These are phyloP conservation scores for Hypercompe scribonia DNA, from an alignment of 2,888 invertebrate genomes.

Conservation along the genomic window DNA sequence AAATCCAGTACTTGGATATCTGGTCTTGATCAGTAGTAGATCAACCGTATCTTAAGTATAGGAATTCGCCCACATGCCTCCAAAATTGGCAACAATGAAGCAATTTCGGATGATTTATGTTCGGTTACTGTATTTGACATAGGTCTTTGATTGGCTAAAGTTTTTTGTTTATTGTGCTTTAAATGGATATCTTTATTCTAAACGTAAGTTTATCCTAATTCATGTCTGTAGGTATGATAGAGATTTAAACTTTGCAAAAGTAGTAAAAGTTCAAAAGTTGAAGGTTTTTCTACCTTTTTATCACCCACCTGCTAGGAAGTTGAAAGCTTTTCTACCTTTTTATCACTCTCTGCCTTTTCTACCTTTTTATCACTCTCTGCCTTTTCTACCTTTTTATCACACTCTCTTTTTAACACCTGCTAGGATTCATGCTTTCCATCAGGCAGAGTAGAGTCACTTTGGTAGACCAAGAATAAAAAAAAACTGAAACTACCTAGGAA, in stretches of 20 bases:
- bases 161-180: conserved; percentile 21
- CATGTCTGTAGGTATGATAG: background rate
- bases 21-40: conserved; percentile 36
- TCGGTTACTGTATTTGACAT: conserved; percentile 24
- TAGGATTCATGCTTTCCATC: no score
- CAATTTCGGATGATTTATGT: conserved; percentile 43
- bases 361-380: no score
- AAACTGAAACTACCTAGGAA: no score
- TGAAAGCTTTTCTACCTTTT: no score
- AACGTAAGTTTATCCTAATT: conserved; percentile 4
- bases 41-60: conserved; percentile 29
- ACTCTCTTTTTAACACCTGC: no score
- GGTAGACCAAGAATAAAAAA: no score
- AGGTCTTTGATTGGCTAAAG: conserved; percentile 29
- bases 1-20: conserved; percentile 34
- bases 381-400: no score
- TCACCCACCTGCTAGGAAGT: no score
- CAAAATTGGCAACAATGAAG: conserved; percentile 40
- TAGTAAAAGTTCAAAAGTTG: background rate
- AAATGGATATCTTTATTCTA: conserved; percentile 30
- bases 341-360: no score
- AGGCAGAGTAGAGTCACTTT: no score
- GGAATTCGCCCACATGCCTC: conserved; percentile 45
- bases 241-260: no score
- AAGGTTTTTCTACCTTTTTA: no score